Evolutionary conservation across 1,140 invertebrate species (phyloP).

Genomic region (Triops cancriformis): DNA sequence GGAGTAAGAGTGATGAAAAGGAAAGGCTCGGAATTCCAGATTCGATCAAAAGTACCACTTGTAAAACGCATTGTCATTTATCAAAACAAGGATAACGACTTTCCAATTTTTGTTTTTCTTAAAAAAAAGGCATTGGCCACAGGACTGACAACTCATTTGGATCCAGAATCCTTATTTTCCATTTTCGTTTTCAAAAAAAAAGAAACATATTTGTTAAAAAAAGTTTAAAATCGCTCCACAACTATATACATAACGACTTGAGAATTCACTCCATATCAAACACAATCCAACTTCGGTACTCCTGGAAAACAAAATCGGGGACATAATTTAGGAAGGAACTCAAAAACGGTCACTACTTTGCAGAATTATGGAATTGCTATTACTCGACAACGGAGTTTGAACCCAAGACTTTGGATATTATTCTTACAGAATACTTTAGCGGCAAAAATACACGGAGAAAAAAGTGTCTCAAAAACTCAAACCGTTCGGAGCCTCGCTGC

Average conservation of each 20-base stretch:
- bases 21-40: conserved; percentile 4
- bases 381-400: background rate
- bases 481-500: conserved; percentile 7
- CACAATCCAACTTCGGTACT: background rate
- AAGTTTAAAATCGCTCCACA: background rate
- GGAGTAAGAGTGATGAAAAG: background rate
- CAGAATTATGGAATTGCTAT: background rate
- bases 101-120: background rate
- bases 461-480: background rate
- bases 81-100: background rate
- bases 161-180: background rate
- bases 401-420: background rate
- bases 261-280: background rate
- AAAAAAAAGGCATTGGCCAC: background rate
- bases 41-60: background rate
- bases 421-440: background rate
- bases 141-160: background rate
- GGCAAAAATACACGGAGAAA: background rate
- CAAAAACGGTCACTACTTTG: background rate
- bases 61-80: background rate
- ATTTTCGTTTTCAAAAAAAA: background rate
- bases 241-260: conserved; percentile 14
- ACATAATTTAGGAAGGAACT: background rate
- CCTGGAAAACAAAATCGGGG: background rate
- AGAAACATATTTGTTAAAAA: background rate